Evolutionary conservation across 2,888 invertebrate species (phyloP).

Genomic region (Trichogramma evanescens): DNA sequence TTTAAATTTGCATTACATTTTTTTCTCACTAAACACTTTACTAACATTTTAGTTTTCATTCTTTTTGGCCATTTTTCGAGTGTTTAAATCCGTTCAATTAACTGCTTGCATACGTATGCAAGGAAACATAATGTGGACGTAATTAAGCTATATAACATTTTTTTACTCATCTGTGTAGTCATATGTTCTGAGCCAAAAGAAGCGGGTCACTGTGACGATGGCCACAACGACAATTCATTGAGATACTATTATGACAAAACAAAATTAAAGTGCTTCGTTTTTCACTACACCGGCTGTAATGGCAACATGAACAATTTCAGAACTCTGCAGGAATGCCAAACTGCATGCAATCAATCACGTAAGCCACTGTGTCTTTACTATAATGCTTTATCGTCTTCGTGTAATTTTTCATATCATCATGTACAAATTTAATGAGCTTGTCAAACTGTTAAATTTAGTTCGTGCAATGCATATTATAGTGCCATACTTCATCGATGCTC

Average conservation of each 20-base stretch:
- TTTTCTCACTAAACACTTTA: too few relatives aligned
- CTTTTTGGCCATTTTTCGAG: too few relatives aligned
- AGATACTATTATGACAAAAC: constrained; percentile 61
- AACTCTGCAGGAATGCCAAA: constrained; percentile 62
- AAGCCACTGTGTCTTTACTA: constrained; percentile 32
- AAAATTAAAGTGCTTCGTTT: constrained; percentile 68
- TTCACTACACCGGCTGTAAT: constrained; percentile 83
- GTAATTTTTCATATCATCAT: too few relatives aligned
- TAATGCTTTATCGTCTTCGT: too few relatives aligned
- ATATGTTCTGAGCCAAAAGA: constrained; percentile 40
- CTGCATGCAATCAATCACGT: constrained; percentile 54
- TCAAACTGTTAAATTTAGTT: too few relatives aligned
- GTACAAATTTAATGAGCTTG: too few relatives aligned
- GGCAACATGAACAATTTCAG: constrained; percentile 85
- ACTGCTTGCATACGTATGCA: too few relatives aligned
- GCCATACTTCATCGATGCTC: neutral
- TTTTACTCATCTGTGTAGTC: constrained; percentile 19
- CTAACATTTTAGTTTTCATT: too few relatives aligned
- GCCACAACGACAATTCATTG: constrained; percentile 28
- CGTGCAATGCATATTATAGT: neutral
- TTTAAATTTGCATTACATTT: constrained; percentile 14
- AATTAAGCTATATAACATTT: neutral
- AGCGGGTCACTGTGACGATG: constrained; percentile 30
- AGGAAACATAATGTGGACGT: neutral
- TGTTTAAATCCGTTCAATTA: too few relatives aligned